Evolutionary conservation across 2,888 invertebrate genomes (phyloP).

Genomic region (Argyresthia albistria): DNA sequence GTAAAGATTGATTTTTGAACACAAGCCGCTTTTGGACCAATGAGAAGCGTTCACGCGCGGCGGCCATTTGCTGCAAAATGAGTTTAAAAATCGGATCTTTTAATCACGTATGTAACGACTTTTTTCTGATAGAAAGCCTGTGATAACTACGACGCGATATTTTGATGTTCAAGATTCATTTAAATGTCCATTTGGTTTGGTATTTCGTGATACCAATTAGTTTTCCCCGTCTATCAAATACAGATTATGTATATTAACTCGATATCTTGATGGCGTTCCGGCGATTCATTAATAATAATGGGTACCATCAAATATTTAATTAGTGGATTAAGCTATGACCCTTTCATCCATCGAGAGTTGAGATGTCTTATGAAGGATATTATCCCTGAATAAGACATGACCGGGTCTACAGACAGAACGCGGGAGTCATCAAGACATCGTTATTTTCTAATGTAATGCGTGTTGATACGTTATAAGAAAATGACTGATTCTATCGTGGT

Average conservation of each 20-base stretch:
- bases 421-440: slow-evolving; percentile 5
- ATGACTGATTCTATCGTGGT: slow-evolving; percentile 56
- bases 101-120: slow-evolving; percentile 6
- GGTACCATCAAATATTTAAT: slow-evolving; percentile 1
- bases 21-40: not conserved
- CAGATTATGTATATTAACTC: not conserved
- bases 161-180: slow-evolving; percentile 9
- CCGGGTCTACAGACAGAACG: not conserved
- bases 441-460: slow-evolving; percentile 10
- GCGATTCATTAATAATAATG: not conserved
- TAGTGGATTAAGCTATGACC: not conserved
- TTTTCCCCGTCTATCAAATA: not conserved
- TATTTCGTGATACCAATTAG: slow-evolving; percentile 1
- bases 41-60: not conserved
- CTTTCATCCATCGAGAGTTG: not conserved
- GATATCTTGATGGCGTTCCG: not conserved
- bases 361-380: not conserved
- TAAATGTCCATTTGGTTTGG: not conserved
- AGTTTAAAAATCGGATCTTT: slow-evolving; percentile 8
- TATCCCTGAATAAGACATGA: not conserved
- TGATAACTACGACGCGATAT: slow-evolving; percentile 25
- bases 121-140: slow-evolving; percentile 21
- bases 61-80: not conserved
- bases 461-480: slow-evolving; percentile 44
- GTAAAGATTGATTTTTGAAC: too few relatives aligned